Conservation (phyloP, 30 jellyfish, hydroid and myxozoan species). For the Hydra vulgaris region DNA sequence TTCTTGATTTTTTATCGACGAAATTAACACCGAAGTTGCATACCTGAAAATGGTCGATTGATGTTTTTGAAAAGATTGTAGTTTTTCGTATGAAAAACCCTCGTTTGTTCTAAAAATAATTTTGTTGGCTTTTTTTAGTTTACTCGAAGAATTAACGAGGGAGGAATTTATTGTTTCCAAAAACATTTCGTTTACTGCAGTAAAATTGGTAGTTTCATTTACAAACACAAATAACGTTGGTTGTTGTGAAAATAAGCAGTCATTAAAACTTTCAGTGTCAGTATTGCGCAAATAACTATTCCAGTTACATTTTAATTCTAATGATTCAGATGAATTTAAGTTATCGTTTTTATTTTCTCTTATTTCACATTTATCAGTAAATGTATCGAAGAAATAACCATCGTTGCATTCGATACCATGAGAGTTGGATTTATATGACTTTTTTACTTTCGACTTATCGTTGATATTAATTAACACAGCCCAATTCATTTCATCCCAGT, state of each 20-base stretch:
- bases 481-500: not conserved
- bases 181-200: not conserved
- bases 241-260: not conserved
- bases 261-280: not conserved
- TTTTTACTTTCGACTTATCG: not conserved
- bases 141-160: not conserved
- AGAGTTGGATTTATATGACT: not conserved
- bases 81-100: not conserved
- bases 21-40: not conserved
- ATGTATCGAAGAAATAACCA: not conserved
- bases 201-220: not conserved
- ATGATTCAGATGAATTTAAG: not conserved
- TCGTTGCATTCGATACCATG: not conserved
- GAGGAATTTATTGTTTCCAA: not conserved
- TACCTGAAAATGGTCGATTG: not conserved
- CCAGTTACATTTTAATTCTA: not conserved
- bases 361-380: not conserved
- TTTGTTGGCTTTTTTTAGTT: not conserved
- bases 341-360: not conserved
- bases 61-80: not conserved
- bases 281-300: not conserved
- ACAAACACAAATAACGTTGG: not conserved
- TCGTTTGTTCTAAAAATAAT: not conserved
- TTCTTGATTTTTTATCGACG: not conserved
- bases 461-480: not conserved